Evolutionary conservation across 1,140 invertebrate genomes (phyloP), one percentile per base, ranked within the genome.

Genomic region (Grapholita molesta): DNA sequence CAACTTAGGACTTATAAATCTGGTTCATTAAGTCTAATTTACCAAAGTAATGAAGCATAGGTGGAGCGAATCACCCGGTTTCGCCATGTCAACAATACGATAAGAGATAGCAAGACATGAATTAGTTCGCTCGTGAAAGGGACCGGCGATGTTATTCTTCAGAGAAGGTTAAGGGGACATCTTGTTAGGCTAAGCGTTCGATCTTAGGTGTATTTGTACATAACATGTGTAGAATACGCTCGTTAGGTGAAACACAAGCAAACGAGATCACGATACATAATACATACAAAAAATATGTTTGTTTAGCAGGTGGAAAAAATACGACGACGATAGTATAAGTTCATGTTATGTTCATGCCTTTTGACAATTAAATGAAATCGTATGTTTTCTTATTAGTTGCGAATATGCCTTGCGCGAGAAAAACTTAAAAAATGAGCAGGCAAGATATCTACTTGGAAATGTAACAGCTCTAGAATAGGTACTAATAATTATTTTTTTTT

Each of bases 41-140:
- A 65, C 69, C 61, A 67, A 71, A 61, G 61, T 71, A 76, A 76
- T 76, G 73, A 69, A 71, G 69, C 24, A 30, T 70, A 73, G 69
- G 12, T 48, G 65, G 30, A 57, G 48, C 28, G n/a, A 35, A 67
- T 61, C 55, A 28, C 23, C 69, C 61, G 64, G 12, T 5, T 18
- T 42, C 55, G 52, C 12, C 52, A 33, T 24, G 25, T 25, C 35
- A 24, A 70, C n/a, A 70, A 74, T 65, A 72, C 11, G 15, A 55
- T 35, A 38, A 65, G 21, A 66, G 72, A 70, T 68, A 64, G 61
- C 42, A 12, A 12, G 35, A 72, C 70, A 67, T 24, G 23, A 30
- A 53, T 21, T 24, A 12, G 12, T 11, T 12, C 38, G 28, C 52
- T 55, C n/a, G 30, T 9, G 67, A 74, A 33, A 35, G 64, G 61